phyloP scores from a whole-genome alignment of 2,888 invertebrate species.

The Urechis unicinctus region DNA sequence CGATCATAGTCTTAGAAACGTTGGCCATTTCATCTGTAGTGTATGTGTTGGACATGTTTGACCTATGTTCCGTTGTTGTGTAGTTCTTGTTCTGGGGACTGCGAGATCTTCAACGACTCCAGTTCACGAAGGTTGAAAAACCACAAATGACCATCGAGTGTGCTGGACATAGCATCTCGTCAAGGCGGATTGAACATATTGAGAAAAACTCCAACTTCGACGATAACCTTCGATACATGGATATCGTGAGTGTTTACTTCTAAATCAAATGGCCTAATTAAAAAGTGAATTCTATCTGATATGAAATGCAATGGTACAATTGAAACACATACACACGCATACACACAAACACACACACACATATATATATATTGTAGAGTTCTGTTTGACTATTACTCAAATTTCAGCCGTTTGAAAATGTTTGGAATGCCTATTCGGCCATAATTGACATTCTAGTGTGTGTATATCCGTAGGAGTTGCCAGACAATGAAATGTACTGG shows the following conservation, averaged over 20 bases:
- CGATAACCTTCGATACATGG: conserved; percentile 17
- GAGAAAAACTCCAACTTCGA: conserved; percentile 24
- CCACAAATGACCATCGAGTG: conserved; percentile 24
- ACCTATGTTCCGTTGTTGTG: neutral
- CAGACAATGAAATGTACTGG: conserved; percentile 26
- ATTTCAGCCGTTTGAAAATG: neutral
- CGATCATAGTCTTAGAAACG: neutral
- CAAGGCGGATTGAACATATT: conserved; percentile 17
- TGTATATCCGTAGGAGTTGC: conserved; percentile 19
- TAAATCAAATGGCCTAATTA: too few species aligned
- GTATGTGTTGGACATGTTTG: neutral
- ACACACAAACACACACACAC: too few species aligned
- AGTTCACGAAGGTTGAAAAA: conserved; percentile 23
- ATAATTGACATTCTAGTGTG: neutral
- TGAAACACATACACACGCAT: too few species aligned
- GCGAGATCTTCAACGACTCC: conserved; percentile 21
- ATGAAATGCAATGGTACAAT: too few species aligned
- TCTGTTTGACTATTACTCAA: neutral
- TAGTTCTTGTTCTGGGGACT: conserved; percentile 29
- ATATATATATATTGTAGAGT: too few species aligned
- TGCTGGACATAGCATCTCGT: conserved; percentile 14
- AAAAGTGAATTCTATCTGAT: too few species aligned
- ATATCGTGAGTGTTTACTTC: conserved; percentile 19
- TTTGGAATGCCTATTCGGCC: too few species aligned
- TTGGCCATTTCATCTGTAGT: too few species aligned